Evolutionary conservation across 2,113 vertebrate genomes (phyloP), one percentile per base, ranked within the genome.

Genomic region (Sigmodon hispidus): DNA sequence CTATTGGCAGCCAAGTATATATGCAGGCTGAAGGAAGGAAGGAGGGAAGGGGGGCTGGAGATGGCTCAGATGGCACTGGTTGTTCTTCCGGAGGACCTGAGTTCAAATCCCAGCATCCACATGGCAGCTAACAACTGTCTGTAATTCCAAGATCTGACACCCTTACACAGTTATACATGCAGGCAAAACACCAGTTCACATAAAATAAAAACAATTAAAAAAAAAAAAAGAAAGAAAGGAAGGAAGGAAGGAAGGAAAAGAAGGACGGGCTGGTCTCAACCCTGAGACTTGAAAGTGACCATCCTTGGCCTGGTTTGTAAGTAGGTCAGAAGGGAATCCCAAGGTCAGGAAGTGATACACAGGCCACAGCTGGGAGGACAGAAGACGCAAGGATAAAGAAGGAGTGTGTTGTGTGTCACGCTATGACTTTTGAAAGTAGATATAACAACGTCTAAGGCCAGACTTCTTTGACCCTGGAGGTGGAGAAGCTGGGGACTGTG

Each of bases 381-480:
- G 45, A 1, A 1, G 89, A 57, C 26, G 36, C 15, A 34, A 34
- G 57, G 48, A 7, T 5, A 59, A 2, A 22, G 52, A 19, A 26
- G 61, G 16, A 1, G 26, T 3, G 21, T 4, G n/a, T 4, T 19
- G 12, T 1, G 0, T 4, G 9, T 16, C 43, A 40, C n/a, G 52
- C 90, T 61, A 21, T 5, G 57, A 16, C 55, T 5, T 40, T 0
- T 0, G 34, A 9, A 45, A 45, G 16, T 3, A n/a, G 55, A 16
- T 40, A 7, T 2, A 1, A 36, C 8, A 59, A 55, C 45, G 15
- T 40, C n/a, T 36, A 55, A 75, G 57, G 52, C 75, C 2, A 7
- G 52, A 45, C 87, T n/a, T 52, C 90, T 2, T 2, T 0, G 55
- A 40, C 57, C 72, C 86, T 9, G 31, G 11, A 22, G 55, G 29